Percentiles rank a stretch among this genome's conserved stretches.
These are phyloP conservation scores for Daphoenositta chrysoptera DNA, from an alignment of 2,113 vertebrate species.

Conservation along the genomic window DNA sequence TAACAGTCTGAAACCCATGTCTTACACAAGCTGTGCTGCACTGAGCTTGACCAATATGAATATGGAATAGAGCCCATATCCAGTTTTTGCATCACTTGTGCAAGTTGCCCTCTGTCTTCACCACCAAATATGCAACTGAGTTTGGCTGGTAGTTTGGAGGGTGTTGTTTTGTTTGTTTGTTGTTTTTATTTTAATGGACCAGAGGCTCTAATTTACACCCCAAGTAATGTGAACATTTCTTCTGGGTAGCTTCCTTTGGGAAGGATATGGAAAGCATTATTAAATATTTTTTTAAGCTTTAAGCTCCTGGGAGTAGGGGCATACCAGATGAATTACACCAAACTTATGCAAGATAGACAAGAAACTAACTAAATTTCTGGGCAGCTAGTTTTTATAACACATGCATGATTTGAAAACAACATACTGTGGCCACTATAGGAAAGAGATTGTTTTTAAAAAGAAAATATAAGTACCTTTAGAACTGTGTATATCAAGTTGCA, in stretches of 20 bases:
- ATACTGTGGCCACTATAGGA: not conserved
- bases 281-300: not conserved
- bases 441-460: not conserved
- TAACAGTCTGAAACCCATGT: not conserved
- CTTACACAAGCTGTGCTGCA: not conserved
- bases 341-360: not conserved
- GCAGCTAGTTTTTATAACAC: not conserved
- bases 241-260: not conserved
- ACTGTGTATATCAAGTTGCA: not conserved
- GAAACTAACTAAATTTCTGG: not conserved
- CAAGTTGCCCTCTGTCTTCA: not conserved
- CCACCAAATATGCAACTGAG: not conserved
- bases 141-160: not conserved
- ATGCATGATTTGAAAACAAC: not conserved
- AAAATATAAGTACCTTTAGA: not conserved
- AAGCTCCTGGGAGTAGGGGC: not conserved
- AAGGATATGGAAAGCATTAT: not conserved
- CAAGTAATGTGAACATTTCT: not conserved
- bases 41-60: not conserved
- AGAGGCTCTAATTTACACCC: not conserved
- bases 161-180: not conserved
- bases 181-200: not conserved
- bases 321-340: not conserved
- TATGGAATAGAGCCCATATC: not conserved
- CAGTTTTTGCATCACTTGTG: not conserved